Evolutionary conservation across 2,888 invertebrate genomes (phyloP), one percentile per base, ranked within the genome.

Genomic region (Drosophila cognata): DNA sequence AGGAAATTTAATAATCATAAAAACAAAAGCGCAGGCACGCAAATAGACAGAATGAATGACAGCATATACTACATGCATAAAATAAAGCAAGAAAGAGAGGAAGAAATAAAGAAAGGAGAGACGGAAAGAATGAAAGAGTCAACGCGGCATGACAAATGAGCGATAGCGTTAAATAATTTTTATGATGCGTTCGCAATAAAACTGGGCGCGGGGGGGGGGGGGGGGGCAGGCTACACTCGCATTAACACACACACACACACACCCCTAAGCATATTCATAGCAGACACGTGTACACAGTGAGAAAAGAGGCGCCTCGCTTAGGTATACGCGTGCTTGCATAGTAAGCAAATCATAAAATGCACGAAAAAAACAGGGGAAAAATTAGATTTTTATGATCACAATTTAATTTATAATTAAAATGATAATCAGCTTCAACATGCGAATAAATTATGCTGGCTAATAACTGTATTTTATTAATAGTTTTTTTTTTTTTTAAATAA

Each of bases 151-250:
- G 89, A 88, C 87, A 86, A 85, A 88, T 81, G 87, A 81, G 87
- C 73, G 89, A 89, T 89, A 89, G 89, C 89, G 87, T 89, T 85
- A 89, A 85, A 87, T 84, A 84, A 84, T 86, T 88, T 88, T 84
- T 88, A 83, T 81, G 89, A 85, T 89, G 84, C 82, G 82, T 79
- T 84, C 79, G 84, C 79, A 63, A 83, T 88, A 88, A 83, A 86
- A 85, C 71, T 70, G 79, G 79, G 65, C 63, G n/a, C n/a, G n/a
- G n/a, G n/a, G n/a, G n/a, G n/a, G n/a, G n/a, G 76, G 63, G 62
- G 21, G 76, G 63, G 62, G 36, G 67, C 38, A 41, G 38, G 71
- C 6, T 11, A 59, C 58, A 41, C 35, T 13, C 46, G 21, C 33
- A 43, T 48, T 62, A 51, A 35, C n/a, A 28, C 55, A 53, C 66